These are phyloP conservation scores for Sarcophilus harrisii DNA, from an alignment of 2,797 vertebrate species.

Conservation along the genomic window DNA sequence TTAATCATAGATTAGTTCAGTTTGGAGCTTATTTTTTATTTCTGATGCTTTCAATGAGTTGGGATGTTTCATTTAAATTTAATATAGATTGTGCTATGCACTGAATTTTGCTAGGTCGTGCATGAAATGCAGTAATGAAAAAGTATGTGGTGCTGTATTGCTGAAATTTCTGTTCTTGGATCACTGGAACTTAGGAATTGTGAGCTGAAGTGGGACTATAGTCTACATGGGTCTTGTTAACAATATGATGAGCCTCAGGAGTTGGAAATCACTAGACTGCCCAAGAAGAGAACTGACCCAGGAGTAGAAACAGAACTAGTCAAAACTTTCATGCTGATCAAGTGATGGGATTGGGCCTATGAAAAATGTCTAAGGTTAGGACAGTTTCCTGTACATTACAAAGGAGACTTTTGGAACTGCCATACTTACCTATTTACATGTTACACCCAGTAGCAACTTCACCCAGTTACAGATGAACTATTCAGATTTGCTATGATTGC, in stretches of 20 bases:
- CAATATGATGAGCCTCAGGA: not conserved
- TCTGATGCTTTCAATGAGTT: not conserved
- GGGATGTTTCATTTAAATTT: not conserved
- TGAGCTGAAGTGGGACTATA: not conserved
- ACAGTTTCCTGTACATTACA: not conserved
- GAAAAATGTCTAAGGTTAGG: not conserved
- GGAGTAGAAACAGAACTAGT: not conserved
- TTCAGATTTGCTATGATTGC: not conserved
- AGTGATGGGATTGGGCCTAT: not conserved
- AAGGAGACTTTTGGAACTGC: not conserved
- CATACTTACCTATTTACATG: no score
- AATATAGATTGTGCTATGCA: not conserved
- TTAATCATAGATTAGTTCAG: not conserved
- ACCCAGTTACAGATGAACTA: not conserved
- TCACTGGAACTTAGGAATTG: not conserved
- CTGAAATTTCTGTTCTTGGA: not conserved
- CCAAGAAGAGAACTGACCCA: not conserved
- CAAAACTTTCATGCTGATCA: not conserved
- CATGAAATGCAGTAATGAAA: not conserved
- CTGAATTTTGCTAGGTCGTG: not conserved
- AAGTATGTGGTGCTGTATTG: not conserved
- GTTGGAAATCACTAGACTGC: not conserved
- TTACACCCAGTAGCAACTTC: not conserved
- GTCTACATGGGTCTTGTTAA: not conserved
- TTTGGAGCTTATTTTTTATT: not conserved